Evolutionary conservation across 2,888 invertebrate species (phyloP).

Genomic region (Cephus pulcher): DNA sequence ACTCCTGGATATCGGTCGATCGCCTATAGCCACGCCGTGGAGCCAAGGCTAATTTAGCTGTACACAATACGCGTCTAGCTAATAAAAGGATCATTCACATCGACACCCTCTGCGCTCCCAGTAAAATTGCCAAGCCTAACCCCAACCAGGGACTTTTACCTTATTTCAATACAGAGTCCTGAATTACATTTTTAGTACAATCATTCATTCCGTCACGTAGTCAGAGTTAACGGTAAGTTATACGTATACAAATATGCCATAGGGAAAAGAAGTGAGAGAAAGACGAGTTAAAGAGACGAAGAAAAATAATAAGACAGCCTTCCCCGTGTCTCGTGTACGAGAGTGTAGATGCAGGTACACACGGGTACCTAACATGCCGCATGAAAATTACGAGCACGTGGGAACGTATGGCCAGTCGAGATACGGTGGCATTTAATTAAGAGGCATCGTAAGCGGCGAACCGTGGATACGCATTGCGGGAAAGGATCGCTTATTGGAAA

Average conservation of each 20-base stretch:
- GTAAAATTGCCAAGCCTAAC: not conserved
- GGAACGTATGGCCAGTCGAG: not conserved
- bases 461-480: slow-evolving; percentile 9
- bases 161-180: not conserved
- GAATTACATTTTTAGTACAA: not conserved
- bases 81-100: not conserved
- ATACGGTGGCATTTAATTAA: not conserved
- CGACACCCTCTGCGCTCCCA: not conserved
- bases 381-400: not conserved
- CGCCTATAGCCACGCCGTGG: not conserved
- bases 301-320: not conserved
- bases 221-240: not conserved
- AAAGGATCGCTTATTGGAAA: slow-evolving; percentile 45
- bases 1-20: not conserved
- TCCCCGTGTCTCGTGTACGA: not conserved
- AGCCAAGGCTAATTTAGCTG: not conserved
- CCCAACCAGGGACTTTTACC: not conserved
- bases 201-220: not conserved
- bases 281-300: not conserved
- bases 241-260: not conserved
- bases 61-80: not conserved
- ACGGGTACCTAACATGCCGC: not conserved
- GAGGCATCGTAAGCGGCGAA: not conserved
- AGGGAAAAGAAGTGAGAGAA: not conserved
- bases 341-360: not conserved